A percentile compares a stretch with the other conserved stretches of the same genome.
These are phyloP conservation scores for Gymnarchus niloticus DNA, from an alignment of 2,113 vertebrate species.

Conservation along the genomic window DNA sequence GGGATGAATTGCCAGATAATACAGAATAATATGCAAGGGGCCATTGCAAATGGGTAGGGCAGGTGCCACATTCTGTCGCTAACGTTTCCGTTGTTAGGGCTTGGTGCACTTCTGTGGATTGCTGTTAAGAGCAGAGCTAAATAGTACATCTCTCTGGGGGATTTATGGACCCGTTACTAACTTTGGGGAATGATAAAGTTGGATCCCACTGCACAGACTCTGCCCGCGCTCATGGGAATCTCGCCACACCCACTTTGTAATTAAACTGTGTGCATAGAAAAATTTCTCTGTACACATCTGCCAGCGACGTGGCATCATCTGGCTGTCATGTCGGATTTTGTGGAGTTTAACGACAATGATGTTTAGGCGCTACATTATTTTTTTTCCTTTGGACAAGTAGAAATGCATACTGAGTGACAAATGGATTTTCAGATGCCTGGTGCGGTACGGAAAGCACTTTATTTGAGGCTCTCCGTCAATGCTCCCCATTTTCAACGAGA, in stretches of 20 bases:
- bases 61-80: background rate
- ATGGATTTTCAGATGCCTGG: background rate
- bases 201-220: background rate
- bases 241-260: background rate
- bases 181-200: slow-evolving; percentile 7
- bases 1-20: background rate
- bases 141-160: slow-evolving; percentile 13
- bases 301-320: background rate
- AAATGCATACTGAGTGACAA: background rate
- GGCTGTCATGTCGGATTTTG: background rate
- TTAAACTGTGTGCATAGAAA: background rate
- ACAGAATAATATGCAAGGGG: background rate
- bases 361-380: background rate
- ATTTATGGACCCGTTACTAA: slow-evolving; percentile 25
- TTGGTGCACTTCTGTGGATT: slow-evolving; percentile 17
- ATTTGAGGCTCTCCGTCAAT: background rate
- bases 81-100: background rate
- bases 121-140: slow-evolving; percentile 7
- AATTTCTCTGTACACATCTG: background rate
- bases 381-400: background rate
- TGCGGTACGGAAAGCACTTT: too few species aligned
- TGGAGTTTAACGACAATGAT: background rate
- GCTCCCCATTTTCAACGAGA: background rate
- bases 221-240: background rate
- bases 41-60: background rate